phyloP scores from a whole-genome alignment of 1,140 invertebrate species.

The Pseudomyrmex cubaensis region DNA sequence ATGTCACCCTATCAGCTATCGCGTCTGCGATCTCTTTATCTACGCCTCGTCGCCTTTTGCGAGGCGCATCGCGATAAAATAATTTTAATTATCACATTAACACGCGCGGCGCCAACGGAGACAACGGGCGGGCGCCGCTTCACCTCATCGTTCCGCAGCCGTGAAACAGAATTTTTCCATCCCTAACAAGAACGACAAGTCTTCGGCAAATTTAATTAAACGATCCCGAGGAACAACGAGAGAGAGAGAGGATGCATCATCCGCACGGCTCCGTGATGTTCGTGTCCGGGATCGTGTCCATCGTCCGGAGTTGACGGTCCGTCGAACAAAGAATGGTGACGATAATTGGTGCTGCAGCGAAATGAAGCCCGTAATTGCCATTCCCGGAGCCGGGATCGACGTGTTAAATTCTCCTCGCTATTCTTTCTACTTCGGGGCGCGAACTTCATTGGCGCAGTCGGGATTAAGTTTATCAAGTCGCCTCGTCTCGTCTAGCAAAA shows the following conservation, averaged over 20 bases:
- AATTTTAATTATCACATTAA: constrained; percentile 75
- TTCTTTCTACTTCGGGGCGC: constrained; percentile 33
- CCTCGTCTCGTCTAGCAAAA: background rate
- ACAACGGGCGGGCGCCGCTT: background rate
- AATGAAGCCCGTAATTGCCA: constrained; percentile 71
- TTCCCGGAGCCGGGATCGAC: constrained; percentile 35
- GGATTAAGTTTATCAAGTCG: constrained; percentile 39
- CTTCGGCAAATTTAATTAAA: constrained; percentile 76
- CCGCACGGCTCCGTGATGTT: constrained; percentile 11
- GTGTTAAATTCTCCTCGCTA: constrained; percentile 27
- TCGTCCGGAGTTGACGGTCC: constrained; percentile 67
- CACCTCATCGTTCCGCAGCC: constrained; percentile 7
- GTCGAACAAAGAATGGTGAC: constrained; percentile 62
- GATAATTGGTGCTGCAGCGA: constrained; percentile 70
- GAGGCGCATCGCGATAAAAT: constrained; percentile 60
- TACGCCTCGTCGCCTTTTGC: background rate
- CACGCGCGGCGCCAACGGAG: constrained; percentile 26
- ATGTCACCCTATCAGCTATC: constrained; percentile 48
- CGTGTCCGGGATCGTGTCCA: constrained; percentile 20
- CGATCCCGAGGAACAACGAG: constrained; percentile 38
- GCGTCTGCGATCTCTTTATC: constrained; percentile 19
- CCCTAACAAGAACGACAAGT: constrained; percentile 67
- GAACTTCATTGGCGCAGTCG: constrained; percentile 25
- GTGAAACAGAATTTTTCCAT: constrained; percentile 65
- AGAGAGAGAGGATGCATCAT: constrained; percentile 54